phyloP scores from a whole-genome alignment of 1,140 invertebrate genomes.

The Aporrectodea caliginosa region DNA sequence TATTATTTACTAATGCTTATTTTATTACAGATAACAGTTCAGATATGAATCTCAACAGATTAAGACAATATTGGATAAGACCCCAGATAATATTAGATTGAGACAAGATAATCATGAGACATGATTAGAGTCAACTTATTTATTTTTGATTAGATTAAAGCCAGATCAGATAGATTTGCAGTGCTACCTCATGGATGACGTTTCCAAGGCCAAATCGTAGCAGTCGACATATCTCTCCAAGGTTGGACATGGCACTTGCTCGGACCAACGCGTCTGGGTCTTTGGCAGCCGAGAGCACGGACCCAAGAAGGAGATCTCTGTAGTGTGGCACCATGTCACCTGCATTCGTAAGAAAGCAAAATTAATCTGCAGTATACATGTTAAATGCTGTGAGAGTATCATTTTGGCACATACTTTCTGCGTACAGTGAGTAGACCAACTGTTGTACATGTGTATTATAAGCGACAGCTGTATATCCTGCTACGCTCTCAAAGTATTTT shows the following conservation, averaged over 20 bases:
- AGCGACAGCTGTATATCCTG: too few relatives aligned
- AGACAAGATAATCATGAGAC: background rate
- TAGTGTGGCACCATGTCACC: slow-evolving; percentile 71
- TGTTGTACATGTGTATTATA: too few relatives aligned
- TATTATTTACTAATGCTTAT: background rate
- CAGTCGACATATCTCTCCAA: slow-evolving; percentile 76
- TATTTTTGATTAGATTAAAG: background rate
- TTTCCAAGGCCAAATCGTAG: slow-evolving; percentile 69
- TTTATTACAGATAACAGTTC: background rate
- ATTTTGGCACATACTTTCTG: too few relatives aligned
- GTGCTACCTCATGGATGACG: slow-evolving; percentile 68
- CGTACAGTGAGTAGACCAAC: too few relatives aligned
- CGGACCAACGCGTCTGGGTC: slow-evolving; percentile 71
- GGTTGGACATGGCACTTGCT: slow-evolving; percentile 76
- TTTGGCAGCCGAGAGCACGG: slow-evolving; percentile 66
- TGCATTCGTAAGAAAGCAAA: slow-evolving; percentile 53
- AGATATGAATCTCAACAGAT: background rate
- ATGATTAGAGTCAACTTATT: background rate
- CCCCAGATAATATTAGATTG: background rate
- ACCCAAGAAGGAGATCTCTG: slow-evolving; percentile 68
- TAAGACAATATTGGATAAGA: background rate
- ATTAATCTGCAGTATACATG: slow-evolving; percentile 30
- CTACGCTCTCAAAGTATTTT: too few relatives aligned
- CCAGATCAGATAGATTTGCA: background rate
- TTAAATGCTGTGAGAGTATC: too few relatives aligned